Conservation (phyloP, 1,140 invertebrate species). For the Kradibia gibbosae region DNA sequence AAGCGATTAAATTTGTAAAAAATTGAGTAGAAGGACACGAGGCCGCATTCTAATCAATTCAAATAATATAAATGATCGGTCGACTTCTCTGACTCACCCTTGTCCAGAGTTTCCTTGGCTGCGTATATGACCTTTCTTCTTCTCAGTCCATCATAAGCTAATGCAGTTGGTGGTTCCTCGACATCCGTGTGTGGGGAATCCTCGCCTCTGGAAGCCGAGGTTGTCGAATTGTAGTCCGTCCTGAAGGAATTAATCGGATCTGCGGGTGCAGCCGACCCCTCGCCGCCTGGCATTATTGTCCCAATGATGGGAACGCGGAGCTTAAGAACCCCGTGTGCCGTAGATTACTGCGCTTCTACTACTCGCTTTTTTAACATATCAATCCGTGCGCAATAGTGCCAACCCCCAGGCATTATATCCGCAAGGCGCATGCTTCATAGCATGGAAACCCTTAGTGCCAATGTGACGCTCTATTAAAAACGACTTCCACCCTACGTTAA, state of each 20-base stretch:
- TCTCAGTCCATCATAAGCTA: conserved; percentile 65
- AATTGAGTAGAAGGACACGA: no score
- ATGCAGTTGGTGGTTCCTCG: conserved; percentile 55
- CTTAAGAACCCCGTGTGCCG: conserved; percentile 60
- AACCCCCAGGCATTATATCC: not conserved
- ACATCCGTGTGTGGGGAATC: conserved; percentile 39
- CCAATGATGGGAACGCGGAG: conserved; percentile 59
- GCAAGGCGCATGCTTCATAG: not conserved
- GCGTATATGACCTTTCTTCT: conserved; percentile 76
- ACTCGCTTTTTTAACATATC: conserved; percentile 9
- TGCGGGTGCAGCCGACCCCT: conserved; percentile 63
- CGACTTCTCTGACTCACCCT: conserved; percentile 72
- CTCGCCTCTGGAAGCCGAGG: not conserved
- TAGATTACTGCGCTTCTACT: conserved; percentile 66
- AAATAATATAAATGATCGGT: no score
- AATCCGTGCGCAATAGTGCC: not conserved
- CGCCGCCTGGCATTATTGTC: conserved; percentile 70
- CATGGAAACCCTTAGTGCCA: not conserved
- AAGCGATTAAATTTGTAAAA: no score
- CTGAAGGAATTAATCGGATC: conserved; percentile 60
- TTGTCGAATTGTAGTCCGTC: not conserved
- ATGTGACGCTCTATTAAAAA: not conserved
- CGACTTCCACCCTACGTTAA: not conserved
- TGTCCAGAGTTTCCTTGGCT: conserved; percentile 77
- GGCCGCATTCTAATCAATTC: no score